A percentile compares a stretch with the other conserved stretches of the same genome.
Conservation (phyloP, 1,140 invertebrate genomes). For the Campodea augens region DNA sequence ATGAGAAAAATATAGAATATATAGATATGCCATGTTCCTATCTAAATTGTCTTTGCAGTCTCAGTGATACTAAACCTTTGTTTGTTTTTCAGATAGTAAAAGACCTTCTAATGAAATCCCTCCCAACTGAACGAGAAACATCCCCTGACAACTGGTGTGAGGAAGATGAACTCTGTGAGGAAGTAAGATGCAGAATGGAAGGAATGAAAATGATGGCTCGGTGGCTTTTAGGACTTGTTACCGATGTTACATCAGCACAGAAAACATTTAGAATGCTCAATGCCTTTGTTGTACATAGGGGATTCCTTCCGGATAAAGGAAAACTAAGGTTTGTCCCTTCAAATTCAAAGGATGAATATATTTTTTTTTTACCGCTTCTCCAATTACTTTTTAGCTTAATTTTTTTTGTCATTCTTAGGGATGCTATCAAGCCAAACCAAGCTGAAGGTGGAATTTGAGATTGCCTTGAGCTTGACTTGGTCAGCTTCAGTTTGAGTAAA, state of each 20-base stretch:
- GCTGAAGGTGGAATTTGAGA: too few relatives aligned
- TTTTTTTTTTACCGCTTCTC: too few relatives aligned
- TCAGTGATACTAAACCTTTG: too few relatives aligned
- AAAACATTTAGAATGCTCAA: slow-evolving; percentile 86
- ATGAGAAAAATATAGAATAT: too few relatives aligned
- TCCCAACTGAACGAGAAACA: slow-evolving; percentile 12
- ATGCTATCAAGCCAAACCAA: too few relatives aligned
- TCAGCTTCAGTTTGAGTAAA: too few relatives aligned
- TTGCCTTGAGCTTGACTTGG: too few relatives aligned
- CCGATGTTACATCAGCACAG: slow-evolving; percentile 68
- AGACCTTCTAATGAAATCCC: slow-evolving; percentile 75
- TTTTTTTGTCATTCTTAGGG: too few relatives aligned
- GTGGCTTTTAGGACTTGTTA: slow-evolving; percentile 82
- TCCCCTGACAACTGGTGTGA: slow-evolving; percentile 60
- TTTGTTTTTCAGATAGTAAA: slow-evolving; percentile 55
- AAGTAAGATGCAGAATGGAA: slow-evolving; percentile 78
- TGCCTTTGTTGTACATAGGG: slow-evolving; percentile 73
- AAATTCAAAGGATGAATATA: too few relatives aligned
- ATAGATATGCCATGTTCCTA: too few relatives aligned
- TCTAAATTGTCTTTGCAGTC: too few relatives aligned
- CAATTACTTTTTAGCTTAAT: too few relatives aligned
- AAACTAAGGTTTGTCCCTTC: slow-evolving; percentile 28
- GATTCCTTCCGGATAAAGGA: slow-evolving; percentile 46
- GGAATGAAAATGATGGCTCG: slow-evolving; percentile 89
- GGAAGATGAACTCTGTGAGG: slow-evolving; percentile 70